Evolutionary conservation across 2,113 vertebrate species (phyloP).

Genomic region (Fukomys damarensis): DNA sequence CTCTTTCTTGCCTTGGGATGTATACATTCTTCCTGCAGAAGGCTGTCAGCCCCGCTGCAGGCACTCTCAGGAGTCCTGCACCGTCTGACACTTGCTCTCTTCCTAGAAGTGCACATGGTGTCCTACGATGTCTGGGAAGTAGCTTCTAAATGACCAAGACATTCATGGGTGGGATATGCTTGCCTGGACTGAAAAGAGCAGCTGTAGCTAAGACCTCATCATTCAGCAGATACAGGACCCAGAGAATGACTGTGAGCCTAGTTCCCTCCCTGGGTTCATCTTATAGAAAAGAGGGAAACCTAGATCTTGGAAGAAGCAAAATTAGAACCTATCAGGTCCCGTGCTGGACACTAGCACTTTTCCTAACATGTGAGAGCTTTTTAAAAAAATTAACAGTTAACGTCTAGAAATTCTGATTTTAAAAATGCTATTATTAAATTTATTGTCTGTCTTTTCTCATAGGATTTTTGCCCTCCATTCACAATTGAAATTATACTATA

Average conservation of each 20-base stretch:
- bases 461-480: neutral
- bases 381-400: neutral
- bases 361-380: neutral
- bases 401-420: neutral
- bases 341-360: neutral
- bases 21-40: neutral
- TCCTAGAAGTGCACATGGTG: neutral
- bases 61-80: neutral
- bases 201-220: neutral
- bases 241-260: neutral
- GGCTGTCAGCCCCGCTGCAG: neutral
- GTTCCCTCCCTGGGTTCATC: neutral
- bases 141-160: neutral
- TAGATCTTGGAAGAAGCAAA: neutral
- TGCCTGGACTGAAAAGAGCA: neutral
- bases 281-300: neutral
- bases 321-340: neutral
- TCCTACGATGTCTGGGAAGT: neutral
- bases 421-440: neutral
- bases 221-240: neutral
- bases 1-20: neutral
- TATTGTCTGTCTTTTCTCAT: neutral
- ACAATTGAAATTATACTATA: neutral
- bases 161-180: neutral
- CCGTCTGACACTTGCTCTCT: accelerated